Percentiles rank a stretch among this genome's conserved stretches.
These are phyloP conservation scores for Argyrosomus japonicus DNA, from an alignment of 2,113 vertebrate genomes.

Conservation along the genomic window DNA sequence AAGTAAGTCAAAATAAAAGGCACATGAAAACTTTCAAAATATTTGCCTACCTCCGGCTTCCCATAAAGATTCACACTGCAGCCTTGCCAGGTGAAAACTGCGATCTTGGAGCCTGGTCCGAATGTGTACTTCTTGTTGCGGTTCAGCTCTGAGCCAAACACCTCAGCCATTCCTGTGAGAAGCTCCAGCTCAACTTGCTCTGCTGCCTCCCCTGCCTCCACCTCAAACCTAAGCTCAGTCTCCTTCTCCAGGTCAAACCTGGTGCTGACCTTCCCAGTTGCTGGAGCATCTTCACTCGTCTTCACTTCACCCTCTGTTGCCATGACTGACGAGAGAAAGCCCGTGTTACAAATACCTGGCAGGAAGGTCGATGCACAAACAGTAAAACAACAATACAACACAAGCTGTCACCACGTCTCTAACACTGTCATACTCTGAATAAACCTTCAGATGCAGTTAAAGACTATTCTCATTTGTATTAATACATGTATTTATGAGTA, in stretches of 20 bases:
- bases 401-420: background rate
- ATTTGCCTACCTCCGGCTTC: slow-evolving; percentile 86
- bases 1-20: background rate
- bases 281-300: slow-evolving; percentile 82
- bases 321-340: slow-evolving; percentile 70
- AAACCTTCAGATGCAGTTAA: too few species aligned
- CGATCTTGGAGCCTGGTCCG: slow-evolving; percentile 94
- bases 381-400: background rate
- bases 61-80: slow-evolving; percentile 93
- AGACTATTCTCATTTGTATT: too few species aligned
- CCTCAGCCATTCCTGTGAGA: slow-evolving; percentile 92
- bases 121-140: slow-evolving; percentile 97
- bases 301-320: slow-evolving; percentile 81
- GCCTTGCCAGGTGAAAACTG: slow-evolving; percentile 98
- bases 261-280: slow-evolving; percentile 74
- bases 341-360: background rate
- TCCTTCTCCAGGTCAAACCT: slow-evolving; percentile 96
- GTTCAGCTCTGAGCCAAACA: slow-evolving; percentile 96
- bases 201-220: slow-evolving; percentile 87
- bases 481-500: too few species aligned
- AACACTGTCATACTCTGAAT: too few species aligned
- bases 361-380: background rate
- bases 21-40: background rate
- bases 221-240: slow-evolving; percentile 97
- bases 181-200: slow-evolving; percentile 93